phyloP scores from a whole-genome alignment of 2,888 invertebrate species.

The Margaritifera margaritifera region DNA sequence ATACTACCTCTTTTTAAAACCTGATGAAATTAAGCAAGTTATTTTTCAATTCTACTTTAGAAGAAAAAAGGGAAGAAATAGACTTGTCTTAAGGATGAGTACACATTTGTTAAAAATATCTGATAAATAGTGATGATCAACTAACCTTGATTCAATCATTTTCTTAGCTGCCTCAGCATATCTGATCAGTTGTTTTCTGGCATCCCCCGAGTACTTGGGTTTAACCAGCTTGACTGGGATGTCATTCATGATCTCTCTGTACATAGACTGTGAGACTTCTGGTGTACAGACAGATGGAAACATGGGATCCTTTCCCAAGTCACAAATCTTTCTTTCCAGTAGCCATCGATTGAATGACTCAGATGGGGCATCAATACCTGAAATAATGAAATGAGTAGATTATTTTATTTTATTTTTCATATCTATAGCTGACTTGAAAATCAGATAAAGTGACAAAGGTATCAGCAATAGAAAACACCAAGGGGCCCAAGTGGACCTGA shows the following conservation, averaged over 20 bases:
- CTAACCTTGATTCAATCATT: constrained; percentile 88
- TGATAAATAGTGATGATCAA: not conserved
- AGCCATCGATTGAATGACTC: constrained; percentile 97
- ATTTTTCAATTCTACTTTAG: no score
- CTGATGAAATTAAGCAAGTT: no score
- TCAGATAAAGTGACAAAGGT: not conserved
- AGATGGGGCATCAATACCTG: constrained; percentile 91
- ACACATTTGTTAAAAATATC: no score
- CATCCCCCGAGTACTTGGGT: constrained; percentile 96
- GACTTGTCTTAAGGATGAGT: no score
- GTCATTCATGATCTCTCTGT: constrained; percentile 97
- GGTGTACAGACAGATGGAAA: constrained; percentile 93
- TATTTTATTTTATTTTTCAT: not conserved
- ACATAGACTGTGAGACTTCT: constrained; percentile 95
- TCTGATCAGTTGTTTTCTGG: constrained; percentile 91
- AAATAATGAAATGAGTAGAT: constrained; percentile 1
- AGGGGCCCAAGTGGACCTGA: not conserved
- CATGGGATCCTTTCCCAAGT: constrained; percentile 91
- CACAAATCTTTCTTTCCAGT: constrained; percentile 93
- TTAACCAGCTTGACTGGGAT: constrained; percentile 96
- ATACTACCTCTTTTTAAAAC: no score
- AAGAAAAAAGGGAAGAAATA: no score
- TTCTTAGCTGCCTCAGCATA: constrained; percentile 98
- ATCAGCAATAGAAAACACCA: not conserved
- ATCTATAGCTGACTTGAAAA: not conserved